Evolutionary conservation across 2,888 invertebrate species (phyloP).

Genomic region (Oscheius sp.): DNA sequence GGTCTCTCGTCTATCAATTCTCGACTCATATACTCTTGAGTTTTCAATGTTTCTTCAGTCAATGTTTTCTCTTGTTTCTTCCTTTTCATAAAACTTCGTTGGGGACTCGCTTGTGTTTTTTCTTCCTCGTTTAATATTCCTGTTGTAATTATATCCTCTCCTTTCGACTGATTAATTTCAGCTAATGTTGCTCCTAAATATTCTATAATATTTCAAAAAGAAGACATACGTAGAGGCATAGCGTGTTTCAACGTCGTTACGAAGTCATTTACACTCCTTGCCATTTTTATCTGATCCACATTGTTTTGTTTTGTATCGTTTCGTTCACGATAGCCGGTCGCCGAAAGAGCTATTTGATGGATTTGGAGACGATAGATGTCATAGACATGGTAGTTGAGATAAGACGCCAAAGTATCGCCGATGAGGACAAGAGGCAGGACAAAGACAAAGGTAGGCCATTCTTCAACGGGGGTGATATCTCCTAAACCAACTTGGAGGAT

Average conservation of each 20-base stretch:
- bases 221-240: conserved; percentile 1
- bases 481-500: conserved; percentile 21
- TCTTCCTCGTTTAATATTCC: neutral
- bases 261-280: conserved; percentile 14
- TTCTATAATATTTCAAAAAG: neutral
- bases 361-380: conserved; percentile 15
- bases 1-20: too few species aligned
- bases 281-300: neutral
- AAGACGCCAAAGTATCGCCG: conserved; percentile 5
- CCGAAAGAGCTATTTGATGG: neutral
- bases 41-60: neutral
- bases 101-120: neutral
- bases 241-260: neutral
- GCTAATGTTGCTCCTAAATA: conserved; percentile 14
- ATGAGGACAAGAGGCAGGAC: conserved; percentile 9
- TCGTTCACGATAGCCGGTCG: neutral
- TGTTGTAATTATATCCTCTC: neutral
- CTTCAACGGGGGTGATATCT: conserved; percentile 11
- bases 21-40: too few species aligned
- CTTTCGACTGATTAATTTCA: neutral
- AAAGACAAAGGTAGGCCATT: conserved; percentile 19
- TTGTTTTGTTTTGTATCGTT: neutral
- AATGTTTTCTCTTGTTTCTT: neutral
- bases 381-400: conserved; percentile 2
- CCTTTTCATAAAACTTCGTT: neutral